These are phyloP conservation scores for Spea multiplicata DNA, from an alignment of 2,113 vertebrate species.

Conservation along the genomic window DNA sequence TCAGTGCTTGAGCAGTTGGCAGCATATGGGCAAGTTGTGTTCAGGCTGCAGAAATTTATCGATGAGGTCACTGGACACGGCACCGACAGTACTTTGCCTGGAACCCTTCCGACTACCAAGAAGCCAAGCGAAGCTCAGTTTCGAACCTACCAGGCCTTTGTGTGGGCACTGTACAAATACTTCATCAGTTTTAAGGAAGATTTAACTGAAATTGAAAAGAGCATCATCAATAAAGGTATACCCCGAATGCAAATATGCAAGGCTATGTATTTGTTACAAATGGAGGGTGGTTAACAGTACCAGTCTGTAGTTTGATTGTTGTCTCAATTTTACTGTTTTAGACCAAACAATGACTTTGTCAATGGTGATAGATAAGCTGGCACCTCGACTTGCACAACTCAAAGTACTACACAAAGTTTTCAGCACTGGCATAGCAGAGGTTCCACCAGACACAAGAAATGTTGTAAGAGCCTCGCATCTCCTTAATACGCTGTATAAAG, in stretches of 20 bases:
- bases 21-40: conserved; percentile 89
- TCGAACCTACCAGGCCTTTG: conserved; percentile 96
- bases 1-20: conserved; percentile 91
- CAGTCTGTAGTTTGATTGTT: neutral
- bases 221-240: conserved; percentile 82
- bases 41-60: conserved; percentile 89
- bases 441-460: conserved; percentile 88
- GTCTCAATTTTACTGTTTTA: conserved; percentile 52
- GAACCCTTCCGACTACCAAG: conserved; percentile 67
- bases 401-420: conserved; percentile 92
- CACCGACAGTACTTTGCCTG: conserved; percentile 68
- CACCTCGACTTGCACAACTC: conserved; percentile 84
- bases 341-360: conserved; percentile 89
- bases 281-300: no score
- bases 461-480: conserved; percentile 94
- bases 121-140: conserved; percentile 86
- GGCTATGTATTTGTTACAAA: no score
- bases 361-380: conserved; percentile 80
- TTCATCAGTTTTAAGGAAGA: conserved; percentile 92
- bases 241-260: no score
- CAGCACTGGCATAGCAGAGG: conserved; percentile 93
- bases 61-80: conserved; percentile 91
- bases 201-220: conserved; percentile 84
- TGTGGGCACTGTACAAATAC: conserved; percentile 95
- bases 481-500: conserved; percentile 95